Base-by-base conservation (phyloP, 2,888 invertebrate species). In the Spisula solida region DNA sequence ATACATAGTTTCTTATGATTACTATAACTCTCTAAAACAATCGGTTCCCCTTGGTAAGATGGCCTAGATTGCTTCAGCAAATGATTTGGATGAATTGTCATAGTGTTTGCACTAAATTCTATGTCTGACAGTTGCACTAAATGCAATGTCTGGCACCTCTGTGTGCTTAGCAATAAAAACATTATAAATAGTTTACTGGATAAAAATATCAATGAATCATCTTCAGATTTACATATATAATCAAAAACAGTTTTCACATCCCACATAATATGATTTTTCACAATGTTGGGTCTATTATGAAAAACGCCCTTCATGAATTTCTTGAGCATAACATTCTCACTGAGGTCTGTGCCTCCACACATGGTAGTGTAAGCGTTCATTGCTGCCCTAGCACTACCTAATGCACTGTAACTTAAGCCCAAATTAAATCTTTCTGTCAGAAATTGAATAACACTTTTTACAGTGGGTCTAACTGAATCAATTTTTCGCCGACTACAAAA, bases 91-190 rank as follows among this genome's bases (percentile, higher is more conserved):
- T 66, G 16, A 25, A 82, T 82, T n/a, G 66, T 47, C 0, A 34
- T 14, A 8, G 14, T 41, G 6, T 82, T 41, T 41, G 0, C 0
- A 41, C 1, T 4, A 60, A 82, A 25, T 18, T 25, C 4, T 20
- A 82, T 66, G 20, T 82, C 82, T 18, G 60, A 1, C n/a, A 82
- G 5, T 31, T n/a, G 18, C 0, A 60, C 16, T 14, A 66, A 66
- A 82, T 82, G 82, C 2, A 82, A n/a, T 12, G 55, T 55, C 20
- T 81, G 81, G 18, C 81, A 81, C 16, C 81, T 51, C 31, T 56
- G 56, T 6, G 56, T n/a, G 1, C 20, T 20, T 1, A 56, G 1
- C 6, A 56, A 56, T 20, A 56, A 6, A 56, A 56, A 56, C n/a
- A 20, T 0, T 29, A 48, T 66, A 25, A 1, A 25, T 25, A 56